A percentile compares a stretch with the other conserved stretches of the same genome.
These are phyloP conservation scores for Dermochelys coriacea DNA, from an alignment of 2,797 vertebrate genomes.

Conservation along the genomic window DNA sequence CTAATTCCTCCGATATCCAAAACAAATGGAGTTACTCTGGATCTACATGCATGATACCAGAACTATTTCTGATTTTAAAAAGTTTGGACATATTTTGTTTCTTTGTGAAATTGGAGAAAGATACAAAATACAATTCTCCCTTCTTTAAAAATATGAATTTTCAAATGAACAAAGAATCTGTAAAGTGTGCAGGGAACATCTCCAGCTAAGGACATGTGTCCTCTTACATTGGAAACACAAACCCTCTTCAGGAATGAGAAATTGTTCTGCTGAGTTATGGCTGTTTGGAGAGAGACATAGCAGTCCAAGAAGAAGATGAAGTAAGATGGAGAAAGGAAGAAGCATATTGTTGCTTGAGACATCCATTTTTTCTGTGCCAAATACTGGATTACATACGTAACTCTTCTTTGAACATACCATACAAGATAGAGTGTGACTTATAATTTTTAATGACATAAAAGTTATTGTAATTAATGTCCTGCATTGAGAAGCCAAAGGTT, in stretches of 20 bases:
- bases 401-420: not conserved
- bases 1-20: not conserved
- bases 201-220: not conserved
- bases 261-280: not conserved
- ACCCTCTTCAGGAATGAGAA: not conserved
- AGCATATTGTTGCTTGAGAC: not conserved
- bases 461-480: not conserved
- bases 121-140: not conserved
- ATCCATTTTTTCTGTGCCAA: not conserved
- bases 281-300: not conserved
- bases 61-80: not conserved
- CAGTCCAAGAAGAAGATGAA: not conserved
- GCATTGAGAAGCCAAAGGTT: not conserved
- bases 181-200: not conserved
- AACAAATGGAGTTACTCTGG: not conserved
- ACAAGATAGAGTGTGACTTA: not conserved
- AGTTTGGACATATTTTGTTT: not conserved
- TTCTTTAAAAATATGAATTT: not conserved
- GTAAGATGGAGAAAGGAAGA: not conserved
- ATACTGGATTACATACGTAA: not conserved
- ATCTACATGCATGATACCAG: not conserved
- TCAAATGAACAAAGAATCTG: not conserved
- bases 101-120: not conserved
- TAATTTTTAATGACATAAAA: not conserved
- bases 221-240: not conserved